Evolutionary conservation across 2,797 vertebrate species (phyloP), one percentile per base, ranked within the genome.

Genomic region (Sardinella longiceps): DNA sequence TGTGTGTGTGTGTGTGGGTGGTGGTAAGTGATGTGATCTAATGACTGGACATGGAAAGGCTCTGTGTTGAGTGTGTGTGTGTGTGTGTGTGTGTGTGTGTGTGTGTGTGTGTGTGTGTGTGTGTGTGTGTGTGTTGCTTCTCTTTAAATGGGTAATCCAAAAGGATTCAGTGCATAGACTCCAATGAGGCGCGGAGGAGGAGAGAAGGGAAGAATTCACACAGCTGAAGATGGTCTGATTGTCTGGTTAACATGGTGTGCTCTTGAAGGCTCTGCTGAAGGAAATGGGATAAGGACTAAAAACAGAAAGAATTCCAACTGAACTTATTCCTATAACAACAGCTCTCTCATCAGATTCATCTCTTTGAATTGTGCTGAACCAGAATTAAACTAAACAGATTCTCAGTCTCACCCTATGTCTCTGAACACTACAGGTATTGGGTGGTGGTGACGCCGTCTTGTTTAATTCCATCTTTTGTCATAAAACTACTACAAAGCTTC

Each of bases 131-230:
- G 20, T 77, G 20, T 77, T 23, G 18, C 3, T 18, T 20, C 33
- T 70, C 9, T 70, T 70, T 14, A 33, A 37, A 70, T 15, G 28
- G 33, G n/a, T 18, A 77, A 43, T 23, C 18, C 37, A 20, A 77
- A 77, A 77, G 11, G 9, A 77, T 77, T 77, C 70, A 77, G 70
- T 77, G 70, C 70, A 77, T 33, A 74, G 33, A 77, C 70, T 77
- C 6, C 18, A 77, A 43, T 43, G 70, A 77, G 70, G 70, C 70
- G 43, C 37, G 43, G 20, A 70, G 9, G 28, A 43, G 70, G n/a
- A 39, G 37, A 20, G n/a, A n/a, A n/a, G 37, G 33, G 37, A 39
- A 39, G 37, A 43, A 43, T 10, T 39, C 18, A 43, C 18, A 77
- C 18, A 43, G 37, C 37, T 39, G n/a, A n/a, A 77, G 7, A 77